phyloP scores from a whole-genome alignment of 92 coral and sea anemone species.

The Galaxea fascicularis region DNA sequence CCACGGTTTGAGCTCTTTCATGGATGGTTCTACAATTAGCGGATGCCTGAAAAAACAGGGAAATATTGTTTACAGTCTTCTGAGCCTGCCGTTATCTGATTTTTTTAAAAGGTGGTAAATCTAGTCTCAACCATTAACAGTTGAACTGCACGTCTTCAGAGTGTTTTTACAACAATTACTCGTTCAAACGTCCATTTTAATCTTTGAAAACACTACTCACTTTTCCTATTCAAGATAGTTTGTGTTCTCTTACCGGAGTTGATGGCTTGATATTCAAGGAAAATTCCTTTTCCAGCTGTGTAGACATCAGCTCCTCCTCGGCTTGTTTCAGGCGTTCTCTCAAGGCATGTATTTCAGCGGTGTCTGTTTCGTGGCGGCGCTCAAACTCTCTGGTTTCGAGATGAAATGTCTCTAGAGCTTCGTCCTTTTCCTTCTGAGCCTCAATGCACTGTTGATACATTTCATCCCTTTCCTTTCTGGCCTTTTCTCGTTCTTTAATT shows the following conservation, averaged over 20 bases:
- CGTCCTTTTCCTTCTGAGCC: constrained; percentile 65
- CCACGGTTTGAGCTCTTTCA: not conserved
- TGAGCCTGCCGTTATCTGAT: too few relatives aligned
- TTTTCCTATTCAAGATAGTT: too few relatives aligned
- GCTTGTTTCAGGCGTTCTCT: constrained; percentile 56
- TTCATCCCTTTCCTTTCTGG: constrained; percentile 73
- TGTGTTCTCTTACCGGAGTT: not conserved
- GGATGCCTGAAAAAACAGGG: not conserved
- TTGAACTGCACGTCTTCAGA: too few relatives aligned
- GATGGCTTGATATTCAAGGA: not conserved
- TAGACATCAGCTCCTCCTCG: constrained; percentile 50
- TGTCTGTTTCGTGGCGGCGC: constrained; percentile 63
- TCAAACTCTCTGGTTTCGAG: constrained; percentile 77
- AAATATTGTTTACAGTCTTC: too few relatives aligned
- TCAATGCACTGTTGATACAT: constrained; percentile 72
- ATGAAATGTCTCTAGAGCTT: constrained; percentile 65
- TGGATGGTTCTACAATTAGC: not conserved
- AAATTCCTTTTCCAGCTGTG: constrained; percentile 19
- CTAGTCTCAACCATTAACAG: too few relatives aligned
- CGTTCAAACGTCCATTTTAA: too few relatives aligned
- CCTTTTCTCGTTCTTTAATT: constrained; percentile 80
- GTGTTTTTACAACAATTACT: too few relatives aligned
- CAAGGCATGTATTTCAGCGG: constrained; percentile 63
- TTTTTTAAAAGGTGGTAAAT: too few relatives aligned
- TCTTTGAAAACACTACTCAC: too few relatives aligned